Percentiles rank a stretch among this genome's conserved stretches.
These are phyloP conservation scores for Sitophilus oryzae DNA, from an alignment of 1,140 invertebrate species.

Conservation along the genomic window DNA sequence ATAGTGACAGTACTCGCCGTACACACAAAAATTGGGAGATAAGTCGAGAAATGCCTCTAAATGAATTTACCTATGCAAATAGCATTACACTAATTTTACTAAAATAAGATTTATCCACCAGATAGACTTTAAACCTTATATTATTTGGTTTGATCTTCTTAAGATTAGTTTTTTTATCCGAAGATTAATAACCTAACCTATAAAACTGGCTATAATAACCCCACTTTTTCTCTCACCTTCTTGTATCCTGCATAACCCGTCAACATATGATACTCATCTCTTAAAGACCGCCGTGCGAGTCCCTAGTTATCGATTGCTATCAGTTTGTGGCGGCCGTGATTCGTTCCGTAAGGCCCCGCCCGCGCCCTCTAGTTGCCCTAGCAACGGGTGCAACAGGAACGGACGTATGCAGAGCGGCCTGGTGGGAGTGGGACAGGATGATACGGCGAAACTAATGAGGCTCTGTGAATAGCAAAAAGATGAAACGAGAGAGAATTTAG, in stretches of 20 bases:
- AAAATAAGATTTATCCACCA: too few relatives aligned
- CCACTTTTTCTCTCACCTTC: too few relatives aligned
- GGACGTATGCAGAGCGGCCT: neutral
- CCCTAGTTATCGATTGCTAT: slow-evolving; percentile 40
- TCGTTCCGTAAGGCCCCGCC: slow-evolving; percentile 38
- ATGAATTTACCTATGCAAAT: too few relatives aligned
- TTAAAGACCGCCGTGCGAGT: slow-evolving; percentile 11
- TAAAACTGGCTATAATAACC: too few relatives aligned
- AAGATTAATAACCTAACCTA: too few relatives aligned
- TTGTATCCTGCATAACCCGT: slow-evolving; percentile 10
- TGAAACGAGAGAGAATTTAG: slow-evolving; percentile 1
- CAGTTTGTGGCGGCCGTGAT: slow-evolving; percentile 41
- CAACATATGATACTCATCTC: slow-evolving; percentile 10
- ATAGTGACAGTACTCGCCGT: too few relatives aligned
- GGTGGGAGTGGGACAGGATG: neutral
- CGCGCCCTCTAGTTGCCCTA: slow-evolving; percentile 35
- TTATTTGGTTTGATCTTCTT: too few relatives aligned
- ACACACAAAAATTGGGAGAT: too few relatives aligned
- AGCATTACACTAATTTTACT: too few relatives aligned
- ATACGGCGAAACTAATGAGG: slow-evolving; percentile 13
- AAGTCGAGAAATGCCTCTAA: too few relatives aligned
- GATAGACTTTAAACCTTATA: too few relatives aligned
- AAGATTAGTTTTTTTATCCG: too few relatives aligned
- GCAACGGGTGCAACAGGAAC: slow-evolving; percentile 20
- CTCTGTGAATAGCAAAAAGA: slow-evolving; percentile 7